Conservation (phyloP, 2,888 invertebrate genomes). For the Eupithecia subfuscata region DNA sequence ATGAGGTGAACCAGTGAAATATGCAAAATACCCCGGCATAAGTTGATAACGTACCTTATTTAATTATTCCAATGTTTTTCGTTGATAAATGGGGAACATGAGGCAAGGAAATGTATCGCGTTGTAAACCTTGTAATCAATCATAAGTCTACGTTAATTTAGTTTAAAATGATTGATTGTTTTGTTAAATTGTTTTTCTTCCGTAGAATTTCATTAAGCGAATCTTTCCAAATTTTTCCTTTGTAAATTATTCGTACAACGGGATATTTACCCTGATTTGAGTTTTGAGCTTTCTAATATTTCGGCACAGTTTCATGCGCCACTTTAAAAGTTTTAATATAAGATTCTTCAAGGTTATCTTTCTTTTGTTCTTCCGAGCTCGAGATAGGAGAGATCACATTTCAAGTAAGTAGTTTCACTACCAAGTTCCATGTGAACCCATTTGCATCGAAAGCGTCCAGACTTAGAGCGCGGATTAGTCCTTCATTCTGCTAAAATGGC, state of each 20-base stretch:
- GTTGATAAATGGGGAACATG: slow-evolving; percentile 11
- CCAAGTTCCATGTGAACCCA: slow-evolving; percentile 3
- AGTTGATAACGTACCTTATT: neutral
- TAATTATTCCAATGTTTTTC: slow-evolving; percentile 11
- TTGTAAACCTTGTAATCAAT: slow-evolving; percentile 25
- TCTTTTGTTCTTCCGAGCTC: neutral
- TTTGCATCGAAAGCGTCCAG: slow-evolving; percentile 51
- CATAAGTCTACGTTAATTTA: slow-evolving; percentile 17
- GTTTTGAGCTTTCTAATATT: too few species aligned
- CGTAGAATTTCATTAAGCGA: neutral
- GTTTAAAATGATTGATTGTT: slow-evolving; percentile 14
- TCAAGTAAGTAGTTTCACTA: neutral
- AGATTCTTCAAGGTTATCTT: neutral
- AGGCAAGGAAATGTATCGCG: slow-evolving; percentile 9
- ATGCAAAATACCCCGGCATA: slow-evolving; percentile 17
- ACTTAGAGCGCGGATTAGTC: slow-evolving; percentile 37
- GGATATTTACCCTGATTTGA: too few species aligned
- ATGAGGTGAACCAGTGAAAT: slow-evolving; percentile 23
- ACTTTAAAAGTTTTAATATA: neutral
- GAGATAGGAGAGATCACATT: neutral
- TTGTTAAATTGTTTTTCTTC: neutral
- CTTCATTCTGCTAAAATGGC: slow-evolving; percentile 38
- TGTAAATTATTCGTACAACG: neutral
- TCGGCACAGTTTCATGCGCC: too few species aligned
- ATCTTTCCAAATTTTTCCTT: neutral